A percentile compares a stretch with the other conserved stretches of the same genome.
Evolutionary conservation across 2,888 invertebrate species (phyloP).

Genomic region (Pristionchus arcanus): DNA sequence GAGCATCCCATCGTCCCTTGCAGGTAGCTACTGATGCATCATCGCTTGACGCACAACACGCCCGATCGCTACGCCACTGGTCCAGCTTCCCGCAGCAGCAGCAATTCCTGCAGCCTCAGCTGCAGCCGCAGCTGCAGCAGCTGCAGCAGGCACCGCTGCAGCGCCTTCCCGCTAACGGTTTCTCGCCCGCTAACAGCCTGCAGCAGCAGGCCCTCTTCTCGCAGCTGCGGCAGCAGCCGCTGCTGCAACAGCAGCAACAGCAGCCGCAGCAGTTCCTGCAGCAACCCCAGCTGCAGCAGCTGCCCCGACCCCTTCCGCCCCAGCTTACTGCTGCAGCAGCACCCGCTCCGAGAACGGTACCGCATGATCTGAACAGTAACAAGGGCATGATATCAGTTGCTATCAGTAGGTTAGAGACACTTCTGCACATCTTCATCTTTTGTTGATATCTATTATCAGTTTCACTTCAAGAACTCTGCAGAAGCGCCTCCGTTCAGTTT

Average conservation of each 20-base stretch:
- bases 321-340: background rate
- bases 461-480: background rate
- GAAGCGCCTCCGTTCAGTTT: background rate
- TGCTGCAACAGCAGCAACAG: background rate
- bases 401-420: background rate
- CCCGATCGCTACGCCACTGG: background rate
- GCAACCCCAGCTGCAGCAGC: conserved; percentile 8
- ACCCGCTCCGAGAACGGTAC: background rate
- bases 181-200: conserved; percentile 15
- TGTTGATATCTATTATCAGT: background rate
- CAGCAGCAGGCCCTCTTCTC: conserved; percentile 2
- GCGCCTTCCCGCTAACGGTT: conserved; percentile 43
- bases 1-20: conserved; percentile 9
- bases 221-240: background rate
- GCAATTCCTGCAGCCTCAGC: background rate
- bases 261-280: conserved; percentile 11
- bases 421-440: background rate
- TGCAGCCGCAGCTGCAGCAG: conserved; percentile 2
- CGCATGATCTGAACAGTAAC: background rate
- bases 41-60: background rate
- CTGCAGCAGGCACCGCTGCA: conserved; percentile 26
- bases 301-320: background rate
- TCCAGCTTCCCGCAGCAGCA: conserved; percentile 5
- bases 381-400: background rate
- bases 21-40: conserved; percentile 5